Percentiles rank a stretch among this genome's conserved stretches.
Conservation (phyloP, 2,113 vertebrate species). For the Dipodomys stephensi region DNA sequence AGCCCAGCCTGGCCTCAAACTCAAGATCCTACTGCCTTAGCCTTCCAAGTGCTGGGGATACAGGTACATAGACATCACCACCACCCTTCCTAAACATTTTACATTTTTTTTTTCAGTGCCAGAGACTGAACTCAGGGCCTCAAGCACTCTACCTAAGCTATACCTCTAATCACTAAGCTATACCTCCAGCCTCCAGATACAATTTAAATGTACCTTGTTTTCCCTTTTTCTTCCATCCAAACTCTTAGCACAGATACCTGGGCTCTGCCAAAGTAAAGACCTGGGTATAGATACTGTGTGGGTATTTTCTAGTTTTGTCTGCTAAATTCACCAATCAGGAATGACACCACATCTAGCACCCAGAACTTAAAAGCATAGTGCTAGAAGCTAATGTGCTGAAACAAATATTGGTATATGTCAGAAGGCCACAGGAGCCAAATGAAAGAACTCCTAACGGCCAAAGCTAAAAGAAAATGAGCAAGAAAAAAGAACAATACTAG, state of each 20-base stretch:
- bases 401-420: neutral
- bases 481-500: neutral
- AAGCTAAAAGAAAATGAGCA: neutral
- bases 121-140: too few relatives aligned
- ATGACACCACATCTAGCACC: neutral
- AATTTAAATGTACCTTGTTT: neutral
- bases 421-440: neutral
- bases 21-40: too few relatives aligned
- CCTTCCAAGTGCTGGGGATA: too few relatives aligned
- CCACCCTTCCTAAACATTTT: too few relatives aligned
- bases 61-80: too few relatives aligned
- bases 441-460: neutral
- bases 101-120: too few relatives aligned
- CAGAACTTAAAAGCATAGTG: neutral
- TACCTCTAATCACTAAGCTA: too few relatives aligned
- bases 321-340: neutral
- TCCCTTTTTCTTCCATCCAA: neutral
- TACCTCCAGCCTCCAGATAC: neutral
- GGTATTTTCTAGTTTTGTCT: neutral
- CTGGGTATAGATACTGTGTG: neutral
- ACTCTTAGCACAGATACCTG: neutral
- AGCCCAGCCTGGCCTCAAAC: too few relatives aligned
- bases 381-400: neutral
- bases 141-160: too few relatives aligned
- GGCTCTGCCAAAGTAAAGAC: neutral